Percentiles rank a stretch among this genome's conserved stretches.
These are phyloP conservation scores for Cydia pomonella DNA, from an alignment of 1,140 invertebrate genomes.

Conservation along the genomic window DNA sequence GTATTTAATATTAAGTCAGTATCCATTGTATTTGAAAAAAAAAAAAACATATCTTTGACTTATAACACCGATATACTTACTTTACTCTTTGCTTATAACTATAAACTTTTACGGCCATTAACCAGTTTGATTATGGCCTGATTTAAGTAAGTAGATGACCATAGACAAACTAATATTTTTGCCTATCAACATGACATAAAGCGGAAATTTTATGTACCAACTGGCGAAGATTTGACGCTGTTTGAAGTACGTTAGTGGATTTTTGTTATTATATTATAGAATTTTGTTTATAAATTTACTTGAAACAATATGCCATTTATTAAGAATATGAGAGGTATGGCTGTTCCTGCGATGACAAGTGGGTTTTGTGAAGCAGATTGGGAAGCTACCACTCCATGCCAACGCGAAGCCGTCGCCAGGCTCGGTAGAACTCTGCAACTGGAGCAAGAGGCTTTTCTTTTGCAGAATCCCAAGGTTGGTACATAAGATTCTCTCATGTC, in stretches of 20 bases:
- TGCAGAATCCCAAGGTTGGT: conserved; percentile 57
- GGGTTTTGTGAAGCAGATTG: conserved; percentile 54
- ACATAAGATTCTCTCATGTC: background rate
- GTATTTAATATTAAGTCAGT: too few relatives aligned
- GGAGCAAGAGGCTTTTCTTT: conserved; percentile 63
- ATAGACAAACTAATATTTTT: too few relatives aligned
- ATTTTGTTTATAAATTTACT: background rate
- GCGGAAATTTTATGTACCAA: too few relatives aligned
- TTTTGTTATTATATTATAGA: background rate
- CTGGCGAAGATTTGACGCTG: too few relatives aligned
- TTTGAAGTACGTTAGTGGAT: background rate
- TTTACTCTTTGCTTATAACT: too few relatives aligned
- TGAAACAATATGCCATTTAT: background rate
- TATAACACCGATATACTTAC: too few relatives aligned
- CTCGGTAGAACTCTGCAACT: conserved; percentile 57
- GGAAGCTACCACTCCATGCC: conserved; percentile 50
- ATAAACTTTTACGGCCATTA: too few relatives aligned
- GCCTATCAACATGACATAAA: too few relatives aligned
- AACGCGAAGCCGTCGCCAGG: conserved; percentile 50
- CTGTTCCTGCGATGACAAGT: conserved; percentile 35
- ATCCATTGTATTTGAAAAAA: too few relatives aligned
- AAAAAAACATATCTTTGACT: too few relatives aligned
- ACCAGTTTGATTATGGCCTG: too few relatives aligned
- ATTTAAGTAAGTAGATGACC: too few relatives aligned
- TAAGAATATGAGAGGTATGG: background rate